phyloP scores from a whole-genome alignment of 1,140 invertebrate species.

The Drosophila pseudoobscura region DNA sequence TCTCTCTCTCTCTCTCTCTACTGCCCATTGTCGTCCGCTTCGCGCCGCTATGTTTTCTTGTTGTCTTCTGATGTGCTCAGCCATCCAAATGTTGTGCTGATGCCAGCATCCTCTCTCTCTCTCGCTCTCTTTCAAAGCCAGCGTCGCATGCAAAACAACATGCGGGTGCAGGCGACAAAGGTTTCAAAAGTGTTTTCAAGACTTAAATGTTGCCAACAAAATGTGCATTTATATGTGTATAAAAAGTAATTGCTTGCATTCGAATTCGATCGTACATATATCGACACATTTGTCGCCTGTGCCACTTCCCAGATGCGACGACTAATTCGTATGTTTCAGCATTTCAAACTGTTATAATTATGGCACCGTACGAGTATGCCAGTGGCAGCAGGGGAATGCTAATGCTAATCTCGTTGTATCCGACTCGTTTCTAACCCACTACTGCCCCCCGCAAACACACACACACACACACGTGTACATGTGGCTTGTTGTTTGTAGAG shows the following conservation, averaged over 20 bases:
- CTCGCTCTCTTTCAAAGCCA: constrained; percentile 2
- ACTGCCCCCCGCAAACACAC: neutral
- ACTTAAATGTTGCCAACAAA: no score
- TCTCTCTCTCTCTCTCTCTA: neutral
- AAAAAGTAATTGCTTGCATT: no score
- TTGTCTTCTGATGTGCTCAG: constrained; percentile 25
- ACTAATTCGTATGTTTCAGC: constrained; percentile 74
- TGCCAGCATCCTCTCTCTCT: constrained; percentile 4
- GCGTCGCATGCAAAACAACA: constrained; percentile 1
- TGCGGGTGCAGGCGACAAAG: constrained; percentile 17
- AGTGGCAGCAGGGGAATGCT: constrained; percentile 40
- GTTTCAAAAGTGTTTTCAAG: neutral
- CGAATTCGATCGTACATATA: no score
- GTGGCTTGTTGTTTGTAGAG: constrained; percentile 16
- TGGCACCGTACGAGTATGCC: constrained; percentile 48
- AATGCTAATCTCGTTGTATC: neutral
- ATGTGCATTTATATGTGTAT: no score
- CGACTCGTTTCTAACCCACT: constrained; percentile 1
- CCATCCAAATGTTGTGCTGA: constrained; percentile 39
- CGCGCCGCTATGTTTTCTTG: constrained; percentile 1
- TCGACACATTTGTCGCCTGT: constrained; percentile 48
- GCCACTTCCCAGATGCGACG: constrained; percentile 13
- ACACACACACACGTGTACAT: neutral
- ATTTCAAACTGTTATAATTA: constrained; percentile 66
- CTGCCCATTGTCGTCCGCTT: no score